These are phyloP conservation scores for Centruroides sculpturatus DNA, from an alignment of 1,140 invertebrate species.

Conservation along the genomic window DNA sequence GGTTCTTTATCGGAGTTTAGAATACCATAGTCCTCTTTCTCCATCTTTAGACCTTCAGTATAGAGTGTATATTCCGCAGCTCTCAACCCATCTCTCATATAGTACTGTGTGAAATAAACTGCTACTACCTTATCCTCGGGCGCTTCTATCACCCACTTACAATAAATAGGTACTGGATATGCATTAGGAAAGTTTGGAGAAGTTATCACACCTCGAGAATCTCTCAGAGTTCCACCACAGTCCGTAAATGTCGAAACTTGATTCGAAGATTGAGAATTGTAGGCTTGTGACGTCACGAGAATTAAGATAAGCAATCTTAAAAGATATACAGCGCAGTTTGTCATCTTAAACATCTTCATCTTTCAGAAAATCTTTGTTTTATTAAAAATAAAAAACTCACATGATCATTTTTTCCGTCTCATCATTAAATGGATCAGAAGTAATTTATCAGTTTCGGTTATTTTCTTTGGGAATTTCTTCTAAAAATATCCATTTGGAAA, in stretches of 20 bases:
- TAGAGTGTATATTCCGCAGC: conserved; percentile 59
- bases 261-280: too few species aligned
- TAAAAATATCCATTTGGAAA: too few species aligned
- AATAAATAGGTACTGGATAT: conserved; percentile 62
- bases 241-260: not conserved
- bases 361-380: too few species aligned
- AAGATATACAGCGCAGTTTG: too few species aligned
- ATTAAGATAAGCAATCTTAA: too few species aligned
- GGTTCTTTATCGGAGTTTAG: conserved; percentile 26
- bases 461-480: too few species aligned
- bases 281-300: too few species aligned
- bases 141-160: conserved; percentile 72
- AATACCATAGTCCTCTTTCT: conserved; percentile 21
- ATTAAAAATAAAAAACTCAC: too few species aligned
- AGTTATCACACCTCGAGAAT: conserved; percentile 38
- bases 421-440: too few species aligned
- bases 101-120: conserved; percentile 74
- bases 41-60: conserved; percentile 19
- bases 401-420: too few species aligned
- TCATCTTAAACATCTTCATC: too few species aligned
- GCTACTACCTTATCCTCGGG: conserved; percentile 43
- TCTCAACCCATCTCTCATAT: conserved; percentile 57
- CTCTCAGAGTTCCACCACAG: conserved; percentile 11
- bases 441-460: too few species aligned
- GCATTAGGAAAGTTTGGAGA: conserved; percentile 66